Percentiles rank a stretch among this genome's conserved stretches.
Evolutionary conservation across 2,113 vertebrate species (phyloP).

Genomic region (Chaenocephalus aceratus): DNA sequence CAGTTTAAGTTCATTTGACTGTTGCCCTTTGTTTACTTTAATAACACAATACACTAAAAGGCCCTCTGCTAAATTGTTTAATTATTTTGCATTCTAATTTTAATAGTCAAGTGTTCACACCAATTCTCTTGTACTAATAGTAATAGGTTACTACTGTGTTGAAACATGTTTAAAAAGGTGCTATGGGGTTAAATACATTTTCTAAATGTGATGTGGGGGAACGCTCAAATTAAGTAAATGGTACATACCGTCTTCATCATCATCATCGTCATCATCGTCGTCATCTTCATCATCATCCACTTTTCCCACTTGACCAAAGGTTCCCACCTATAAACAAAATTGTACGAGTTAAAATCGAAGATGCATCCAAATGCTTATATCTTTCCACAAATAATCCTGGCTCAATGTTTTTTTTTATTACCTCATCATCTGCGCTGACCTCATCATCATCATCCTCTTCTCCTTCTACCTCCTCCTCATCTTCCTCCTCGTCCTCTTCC

Average conservation of each 20-base stretch:
- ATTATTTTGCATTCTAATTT: neutral
- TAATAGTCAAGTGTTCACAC: too few species aligned
- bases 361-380: neutral
- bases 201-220: neutral
- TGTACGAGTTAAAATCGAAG: neutral
- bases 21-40: neutral
- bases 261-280: constrained; percentile 80
- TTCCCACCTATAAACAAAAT: constrained; percentile 85
- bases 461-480: constrained; percentile 88
- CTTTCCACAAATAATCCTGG: neutral
- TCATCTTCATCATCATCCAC: constrained; percentile 90
- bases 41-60: neutral
- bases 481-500: constrained; percentile 89
- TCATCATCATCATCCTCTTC: constrained; percentile 92
- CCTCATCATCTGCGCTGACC: constrained; percentile 89
- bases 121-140: too few species aligned
- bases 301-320: constrained; percentile 87
- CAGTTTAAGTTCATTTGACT: neutral
- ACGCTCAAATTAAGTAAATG: too few species aligned
- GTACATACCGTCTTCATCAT: constrained; percentile 69
- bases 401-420: constrained; percentile 28
- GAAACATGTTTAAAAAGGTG: too few species aligned
- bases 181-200: neutral
- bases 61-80: too few species aligned
- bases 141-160: too few species aligned